Percentiles rank a stretch among this genome's conserved stretches.
phyloP scores from a whole-genome alignment of 2,113 vertebrate genomes.

The Plectropomus leopardus region DNA sequence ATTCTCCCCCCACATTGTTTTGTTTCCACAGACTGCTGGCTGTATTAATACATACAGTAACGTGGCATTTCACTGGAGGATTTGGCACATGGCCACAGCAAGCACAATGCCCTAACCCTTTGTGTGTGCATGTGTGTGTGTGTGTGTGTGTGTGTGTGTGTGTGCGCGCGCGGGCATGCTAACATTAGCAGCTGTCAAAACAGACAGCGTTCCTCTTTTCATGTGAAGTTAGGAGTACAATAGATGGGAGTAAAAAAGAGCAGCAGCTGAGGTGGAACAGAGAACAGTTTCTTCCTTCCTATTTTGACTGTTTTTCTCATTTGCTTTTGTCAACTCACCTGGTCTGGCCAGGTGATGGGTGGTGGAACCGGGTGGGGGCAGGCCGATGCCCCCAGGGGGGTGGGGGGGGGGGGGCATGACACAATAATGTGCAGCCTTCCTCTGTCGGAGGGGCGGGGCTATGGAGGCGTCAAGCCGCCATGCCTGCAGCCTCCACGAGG shows the following conservation, averaged over 20 bases:
- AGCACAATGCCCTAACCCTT: slow-evolving; percentile 50
- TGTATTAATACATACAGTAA: slow-evolving; percentile 52
- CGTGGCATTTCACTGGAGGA: slow-evolving; percentile 68
- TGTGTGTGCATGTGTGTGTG: slow-evolving; percentile 21
- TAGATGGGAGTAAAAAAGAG: slow-evolving; percentile 49
- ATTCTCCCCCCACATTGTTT: slow-evolving; percentile 9
- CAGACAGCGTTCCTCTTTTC: slow-evolving; percentile 52
- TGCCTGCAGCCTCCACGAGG: slow-evolving; percentile 72
- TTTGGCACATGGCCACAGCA: slow-evolving; percentile 57
- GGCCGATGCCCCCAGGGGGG: slow-evolving; percentile 62
- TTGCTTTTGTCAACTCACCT: slow-evolving; percentile 71
- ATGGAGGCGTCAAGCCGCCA: slow-evolving; percentile 75
- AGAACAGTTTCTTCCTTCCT: background rate
- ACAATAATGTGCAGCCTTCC: slow-evolving; percentile 67
- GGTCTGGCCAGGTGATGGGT: slow-evolving; percentile 57
- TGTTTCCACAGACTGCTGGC: slow-evolving; percentile 28
- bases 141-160: slow-evolving; percentile 11
- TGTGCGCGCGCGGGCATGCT: slow-evolving; percentile 37
- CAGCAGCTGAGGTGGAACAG: slow-evolving; percentile 10
- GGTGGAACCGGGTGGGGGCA: slow-evolving; percentile 44
- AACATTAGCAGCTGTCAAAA: slow-evolving; percentile 77
- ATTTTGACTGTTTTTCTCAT: background rate
- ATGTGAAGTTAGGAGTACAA: slow-evolving; percentile 37
- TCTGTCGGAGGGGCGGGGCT: slow-evolving; percentile 67
- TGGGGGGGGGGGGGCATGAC: slow-evolving; percentile 76